Base-by-base conservation (phyloP, 2,797 vertebrate species). In the Chaetophractus vellerosus region DNA sequence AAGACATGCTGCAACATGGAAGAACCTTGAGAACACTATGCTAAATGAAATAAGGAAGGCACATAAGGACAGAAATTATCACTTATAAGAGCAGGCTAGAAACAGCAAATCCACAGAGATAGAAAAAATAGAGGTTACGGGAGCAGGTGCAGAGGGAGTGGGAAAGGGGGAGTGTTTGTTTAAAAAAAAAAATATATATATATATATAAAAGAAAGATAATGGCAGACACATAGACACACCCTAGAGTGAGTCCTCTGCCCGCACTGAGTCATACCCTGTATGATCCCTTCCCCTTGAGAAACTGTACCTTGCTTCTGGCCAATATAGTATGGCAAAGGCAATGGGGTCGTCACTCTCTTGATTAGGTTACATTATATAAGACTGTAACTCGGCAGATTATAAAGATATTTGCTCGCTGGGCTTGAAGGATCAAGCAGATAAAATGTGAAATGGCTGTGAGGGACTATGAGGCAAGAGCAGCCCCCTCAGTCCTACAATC, bases 371-470 rank as follows among this genome's bases (percentile, higher is more conserved):
- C 21, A 15, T 74, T 63, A 72, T 41, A 11, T 64, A 88, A 81
- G 84, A 38, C 76, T 79, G 23, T 7, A 28, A 64, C 2, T 83
- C 83, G 55, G 55, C 31, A 57, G 16, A 66, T 24, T 41, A 74
- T 45, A 26, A 7, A 31, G 26, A 31, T 31, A 88, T 45, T 48
- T 48, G 76, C 55, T 33, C 57, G 10, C 55, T 66, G 79, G 57
- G 26, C 79, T 72, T 50, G 72, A 79, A 72, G 74, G 72, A 84
- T 57, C 79, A 93, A 92, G n/a, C 57, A 50, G 36, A 36, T 59
- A 74, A 59, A 84, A 74, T 74, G 28, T 38, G 66, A 89, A 80
- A 57, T 24, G 21, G 52, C 31, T 72, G 1, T 66, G 84, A 72
- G 23, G 19, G 23, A 24, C 63, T 1, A 2, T 50, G 38, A 69